phyloP scores from a whole-genome alignment of 2,113 vertebrate species.

The Ivindomyrus marchei region DNA sequence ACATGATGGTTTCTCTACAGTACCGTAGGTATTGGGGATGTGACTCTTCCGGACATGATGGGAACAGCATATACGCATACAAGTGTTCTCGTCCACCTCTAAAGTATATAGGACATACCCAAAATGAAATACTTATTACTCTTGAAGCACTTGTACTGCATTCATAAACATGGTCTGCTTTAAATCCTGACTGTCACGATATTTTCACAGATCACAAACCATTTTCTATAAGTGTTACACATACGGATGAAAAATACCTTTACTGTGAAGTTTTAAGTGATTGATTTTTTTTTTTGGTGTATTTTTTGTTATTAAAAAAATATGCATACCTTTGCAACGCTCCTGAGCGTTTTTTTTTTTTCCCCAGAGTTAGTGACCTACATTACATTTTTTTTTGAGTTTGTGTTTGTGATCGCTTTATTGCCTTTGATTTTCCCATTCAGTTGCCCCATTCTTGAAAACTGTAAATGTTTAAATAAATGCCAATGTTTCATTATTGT shows the following conservation, averaged over 20 bases:
- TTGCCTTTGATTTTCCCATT: neutral
- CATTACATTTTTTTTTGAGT: neutral
- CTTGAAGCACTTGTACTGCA: too few relatives aligned
- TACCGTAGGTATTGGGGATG: neutral
- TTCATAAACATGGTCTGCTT: too few relatives aligned
- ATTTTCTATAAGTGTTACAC: too few relatives aligned
- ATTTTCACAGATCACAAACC: too few relatives aligned
- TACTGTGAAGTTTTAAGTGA: too few relatives aligned
- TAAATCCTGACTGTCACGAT: too few relatives aligned
- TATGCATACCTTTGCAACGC: neutral
- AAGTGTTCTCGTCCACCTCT: neutral
- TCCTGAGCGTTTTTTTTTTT: too few relatives aligned
- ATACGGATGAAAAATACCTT: too few relatives aligned
- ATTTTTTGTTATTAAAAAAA: neutral
- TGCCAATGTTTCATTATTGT: neutral
- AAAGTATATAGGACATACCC: too few relatives aligned
- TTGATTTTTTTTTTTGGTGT: neutral
- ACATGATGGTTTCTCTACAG: neutral
- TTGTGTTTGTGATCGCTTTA: neutral
- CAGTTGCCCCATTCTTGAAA: neutral
- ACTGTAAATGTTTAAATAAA: neutral
- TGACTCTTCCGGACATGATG: neutral
- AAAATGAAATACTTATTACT: too few relatives aligned
- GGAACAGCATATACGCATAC: neutral
- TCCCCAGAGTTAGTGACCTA: neutral